Percentiles rank a stretch among this genome's conserved stretches.
These are phyloP conservation scores for Sebastes baramenuke DNA, from an alignment of 2,797 vertebrate genomes.

Conservation along the genomic window DNA sequence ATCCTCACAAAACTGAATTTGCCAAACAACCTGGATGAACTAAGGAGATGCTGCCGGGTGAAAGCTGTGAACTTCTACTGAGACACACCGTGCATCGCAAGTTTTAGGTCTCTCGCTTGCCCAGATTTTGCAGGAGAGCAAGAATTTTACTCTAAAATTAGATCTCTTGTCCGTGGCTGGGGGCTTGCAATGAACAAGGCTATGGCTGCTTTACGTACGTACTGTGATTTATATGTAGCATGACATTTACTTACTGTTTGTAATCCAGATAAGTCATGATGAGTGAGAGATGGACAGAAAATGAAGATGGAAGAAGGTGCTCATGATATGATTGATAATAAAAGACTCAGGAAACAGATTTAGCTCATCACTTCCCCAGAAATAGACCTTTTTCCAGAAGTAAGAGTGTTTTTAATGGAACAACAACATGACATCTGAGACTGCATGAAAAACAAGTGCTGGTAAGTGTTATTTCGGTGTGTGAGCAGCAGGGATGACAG, in stretches of 20 bases:
- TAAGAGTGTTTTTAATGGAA: background rate
- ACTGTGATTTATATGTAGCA: background rate
- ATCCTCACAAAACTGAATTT: background rate
- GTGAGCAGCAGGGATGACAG: background rate
- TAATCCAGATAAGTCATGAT: background rate
- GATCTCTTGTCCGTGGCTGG: background rate
- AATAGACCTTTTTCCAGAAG: background rate
- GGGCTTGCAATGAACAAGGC: background rate
- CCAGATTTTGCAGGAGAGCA: background rate
- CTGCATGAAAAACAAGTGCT: background rate
- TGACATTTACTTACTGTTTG: background rate
- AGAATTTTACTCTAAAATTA: background rate
- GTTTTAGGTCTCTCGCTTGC: background rate
- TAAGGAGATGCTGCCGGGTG: background rate
- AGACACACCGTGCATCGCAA: background rate
- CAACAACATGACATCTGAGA: constrained; percentile 1
- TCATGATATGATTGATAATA: background rate
- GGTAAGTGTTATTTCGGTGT: background rate
- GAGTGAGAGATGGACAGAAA: background rate
- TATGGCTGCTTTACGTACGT: background rate
- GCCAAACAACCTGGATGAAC: background rate
- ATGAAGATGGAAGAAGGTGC: too few species aligned
- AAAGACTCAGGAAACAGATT: background rate
- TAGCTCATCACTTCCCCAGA: background rate
- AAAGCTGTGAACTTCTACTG: background rate